Conservation (phyloP, 2,888 invertebrate species). For the Kuschelorhynchus macadamiae region DNA sequence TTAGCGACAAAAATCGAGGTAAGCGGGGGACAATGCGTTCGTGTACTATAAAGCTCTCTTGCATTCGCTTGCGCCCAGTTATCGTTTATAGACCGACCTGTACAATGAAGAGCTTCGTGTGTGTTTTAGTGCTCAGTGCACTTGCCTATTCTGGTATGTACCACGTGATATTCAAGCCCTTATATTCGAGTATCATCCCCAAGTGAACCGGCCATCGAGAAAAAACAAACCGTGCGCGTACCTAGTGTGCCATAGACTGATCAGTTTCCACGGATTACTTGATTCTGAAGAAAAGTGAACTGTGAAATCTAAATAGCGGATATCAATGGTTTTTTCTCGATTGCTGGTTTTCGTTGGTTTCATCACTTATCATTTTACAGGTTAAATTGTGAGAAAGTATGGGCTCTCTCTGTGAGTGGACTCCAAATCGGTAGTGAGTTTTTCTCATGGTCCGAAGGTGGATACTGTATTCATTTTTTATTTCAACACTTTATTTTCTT, state of each 20-base stretch:
- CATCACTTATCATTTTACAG: neutral
- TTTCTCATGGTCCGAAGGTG: no score
- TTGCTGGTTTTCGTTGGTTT: slow-evolving; percentile 24
- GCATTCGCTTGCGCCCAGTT: slow-evolving; percentile 38
- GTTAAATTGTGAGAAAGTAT: no score
- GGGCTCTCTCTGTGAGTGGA: no score
- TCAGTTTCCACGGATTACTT: slow-evolving; percentile 14
- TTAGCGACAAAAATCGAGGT: slow-evolving; percentile 47
- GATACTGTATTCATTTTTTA: no score
- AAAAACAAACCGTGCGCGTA: slow-evolving; percentile 35
- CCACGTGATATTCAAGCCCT: slow-evolving; percentile 46
- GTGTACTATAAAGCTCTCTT: slow-evolving; percentile 62
- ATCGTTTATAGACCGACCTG: slow-evolving; percentile 36
- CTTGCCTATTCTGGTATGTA: slow-evolving; percentile 68
- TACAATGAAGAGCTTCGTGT: slow-evolving; percentile 66
- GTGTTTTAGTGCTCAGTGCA: slow-evolving; percentile 68
- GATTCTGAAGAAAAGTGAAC: slow-evolving; percentile 25
- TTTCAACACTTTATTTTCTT: no score
- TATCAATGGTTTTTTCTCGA: slow-evolving; percentile 37
- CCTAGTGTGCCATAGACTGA: slow-evolving; percentile 20
- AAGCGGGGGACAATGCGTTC: slow-evolving; percentile 53
- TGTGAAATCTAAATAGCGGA: slow-evolving; percentile 4
- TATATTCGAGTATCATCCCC: slow-evolving; percentile 27
- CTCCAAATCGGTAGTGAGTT: no score
- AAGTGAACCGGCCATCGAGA: slow-evolving; percentile 41